Evolutionary conservation across 2,797 vertebrate species (phyloP), one percentile per base, ranked within the genome.

Genomic region (Lacerta bilineata): DNA sequence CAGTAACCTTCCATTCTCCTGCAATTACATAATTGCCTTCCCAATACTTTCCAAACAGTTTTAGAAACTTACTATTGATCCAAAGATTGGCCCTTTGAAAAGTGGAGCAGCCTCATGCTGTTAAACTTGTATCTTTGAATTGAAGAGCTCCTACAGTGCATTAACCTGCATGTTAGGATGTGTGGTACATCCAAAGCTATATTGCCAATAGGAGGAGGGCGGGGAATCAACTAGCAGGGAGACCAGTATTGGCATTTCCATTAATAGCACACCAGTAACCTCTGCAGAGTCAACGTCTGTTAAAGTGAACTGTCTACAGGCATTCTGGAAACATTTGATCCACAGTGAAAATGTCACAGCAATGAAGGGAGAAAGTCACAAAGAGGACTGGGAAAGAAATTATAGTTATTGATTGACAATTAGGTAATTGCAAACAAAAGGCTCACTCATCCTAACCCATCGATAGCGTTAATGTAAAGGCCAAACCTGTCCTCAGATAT

Each of bases 1-100:
- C 74, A 81, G 39, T 50, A 91, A 92, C 92, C 33, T 84, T 46
- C 27, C 39, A 91, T 55, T 64, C 75, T 89, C 43, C 33, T 89
- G 5, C 68, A 91, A 72, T 89, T 82, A 80, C 23, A 64, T 75
- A 92, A 93, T 93, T 92, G 66, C 23, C 69, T 87, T 89, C n/a
- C 77, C 81, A 90, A 81, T 85, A 81, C 76, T 89, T 92, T 87
- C 86, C 36, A 77, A 89, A 76, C 39, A 82, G 59, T 80, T 50
- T 87, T 93, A 88, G 90, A 83, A 95, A 91, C 9, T 79, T 25
- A 59, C 33, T 94, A 87, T 90, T 91, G 88, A 89, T 90, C 83
- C 50, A 29, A 80, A 46, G 25, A 88, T 91, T 88, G 59, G 68
- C 29, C 76, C 76, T 90, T 90, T 90, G 50, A 66, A 90, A 79